Conservation (phyloP, 2,113 vertebrate genomes). For the Diadophis punctatus region DNA sequence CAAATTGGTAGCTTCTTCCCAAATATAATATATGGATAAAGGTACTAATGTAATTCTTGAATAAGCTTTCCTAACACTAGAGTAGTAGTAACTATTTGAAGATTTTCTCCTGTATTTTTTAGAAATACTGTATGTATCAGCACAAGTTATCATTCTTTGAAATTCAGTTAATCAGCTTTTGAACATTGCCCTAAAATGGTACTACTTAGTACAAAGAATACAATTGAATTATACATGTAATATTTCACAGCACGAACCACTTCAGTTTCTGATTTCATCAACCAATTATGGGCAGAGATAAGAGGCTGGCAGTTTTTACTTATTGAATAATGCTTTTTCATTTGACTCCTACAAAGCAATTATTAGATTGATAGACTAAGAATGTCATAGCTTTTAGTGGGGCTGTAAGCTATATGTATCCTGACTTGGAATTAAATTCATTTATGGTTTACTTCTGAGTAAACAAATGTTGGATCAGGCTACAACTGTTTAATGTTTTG, state of each 20-base stretch:
- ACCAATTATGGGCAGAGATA: constrained; percentile 7
- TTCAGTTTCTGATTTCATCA: constrained; percentile 16
- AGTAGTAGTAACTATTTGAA: constrained; percentile 5
- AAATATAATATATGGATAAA: neutral
- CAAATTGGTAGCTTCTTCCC: neutral
- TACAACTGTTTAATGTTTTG: neutral
- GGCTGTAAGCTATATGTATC: neutral
- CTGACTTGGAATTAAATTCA: neutral
- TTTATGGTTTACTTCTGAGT: neutral
- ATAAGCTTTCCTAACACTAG: neutral
- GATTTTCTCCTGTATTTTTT: neutral
- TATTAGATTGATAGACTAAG: neutral
- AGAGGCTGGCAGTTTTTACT: constrained; percentile 17
- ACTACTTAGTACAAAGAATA: constrained; percentile 12
- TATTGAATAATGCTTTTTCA: constrained; percentile 15
- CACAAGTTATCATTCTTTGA: neutral
- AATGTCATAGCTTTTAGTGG: neutral
- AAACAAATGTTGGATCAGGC: neutral
- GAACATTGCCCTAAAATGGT: neutral
- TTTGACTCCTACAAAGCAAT: constrained; percentile 18
- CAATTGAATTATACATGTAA: constrained; percentile 32
- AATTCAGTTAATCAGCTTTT: constrained; percentile 23
- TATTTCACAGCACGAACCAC: constrained; percentile 15
- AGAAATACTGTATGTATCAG: neutral
- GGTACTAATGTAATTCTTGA: neutral